Evolutionary conservation across 2,888 invertebrate genomes (phyloP).

Genomic region (Eupithecia insigniata): DNA sequence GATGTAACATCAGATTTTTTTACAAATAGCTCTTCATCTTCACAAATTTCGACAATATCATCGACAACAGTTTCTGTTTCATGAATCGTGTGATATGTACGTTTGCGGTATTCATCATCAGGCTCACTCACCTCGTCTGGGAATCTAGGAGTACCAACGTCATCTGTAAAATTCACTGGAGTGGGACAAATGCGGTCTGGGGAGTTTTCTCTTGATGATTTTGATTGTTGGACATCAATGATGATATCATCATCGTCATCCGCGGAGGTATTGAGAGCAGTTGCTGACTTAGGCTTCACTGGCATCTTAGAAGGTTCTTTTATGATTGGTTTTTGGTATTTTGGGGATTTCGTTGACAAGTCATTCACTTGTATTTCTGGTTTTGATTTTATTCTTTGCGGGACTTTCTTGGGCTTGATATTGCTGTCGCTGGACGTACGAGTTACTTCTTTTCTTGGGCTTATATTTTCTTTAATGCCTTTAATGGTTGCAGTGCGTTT

Average conservation of each 20-base stretch:
- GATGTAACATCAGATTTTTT: slow-evolving; percentile 66
- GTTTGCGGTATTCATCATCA: slow-evolving; percentile 84
- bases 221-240: slow-evolving; percentile 88
- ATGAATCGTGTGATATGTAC: slow-evolving; percentile 73
- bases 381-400: slow-evolving; percentile 77
- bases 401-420: slow-evolving; percentile 78
- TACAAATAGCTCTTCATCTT: slow-evolving; percentile 78
- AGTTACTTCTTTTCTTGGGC: slow-evolving; percentile 74
- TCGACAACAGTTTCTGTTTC: slow-evolving; percentile 87
- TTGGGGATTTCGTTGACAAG: slow-evolving; percentile 61
- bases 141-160: slow-evolving; percentile 86
- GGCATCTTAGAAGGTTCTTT: slow-evolving; percentile 68
- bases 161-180: slow-evolving; percentile 85
- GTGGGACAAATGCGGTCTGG: slow-evolving; percentile 89
- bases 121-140: slow-evolving; percentile 91
- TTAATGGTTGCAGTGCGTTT: slow-evolving; percentile 67
- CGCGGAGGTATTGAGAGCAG: slow-evolving; percentile 78
- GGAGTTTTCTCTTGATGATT: slow-evolving; percentile 90
- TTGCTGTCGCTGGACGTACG: slow-evolving; percentile 84
- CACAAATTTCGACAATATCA: slow-evolving; percentile 81
- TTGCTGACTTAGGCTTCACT: slow-evolving; percentile 77
- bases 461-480: slow-evolving; percentile 63
- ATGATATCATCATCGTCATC: slow-evolving; percentile 86
- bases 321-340: slow-evolving; percentile 58
- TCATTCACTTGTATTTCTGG: slow-evolving; percentile 79